These are phyloP conservation scores for Stenotaenia linearis DNA, from an alignment of 2,888 invertebrate species.

Conservation along the genomic window DNA sequence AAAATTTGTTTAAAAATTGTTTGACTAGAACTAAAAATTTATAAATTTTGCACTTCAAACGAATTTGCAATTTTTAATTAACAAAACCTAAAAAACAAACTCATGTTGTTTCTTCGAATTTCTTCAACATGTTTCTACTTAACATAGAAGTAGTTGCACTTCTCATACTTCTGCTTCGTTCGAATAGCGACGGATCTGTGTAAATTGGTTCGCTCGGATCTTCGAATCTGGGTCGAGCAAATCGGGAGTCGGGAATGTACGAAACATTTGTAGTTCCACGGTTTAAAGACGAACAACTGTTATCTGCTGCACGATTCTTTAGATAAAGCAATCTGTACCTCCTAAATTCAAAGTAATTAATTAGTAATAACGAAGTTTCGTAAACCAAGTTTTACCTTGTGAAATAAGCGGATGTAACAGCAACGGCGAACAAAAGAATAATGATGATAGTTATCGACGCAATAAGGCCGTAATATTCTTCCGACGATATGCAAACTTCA, in stretches of 20 bases:
- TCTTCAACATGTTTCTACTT: conserved; percentile 18
- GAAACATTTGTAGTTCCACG: not conserved
- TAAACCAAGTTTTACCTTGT: conserved; percentile 57
- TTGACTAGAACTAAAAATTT: not conserved
- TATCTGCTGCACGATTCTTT: conserved; percentile 38
- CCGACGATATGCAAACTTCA: conserved; percentile 70
- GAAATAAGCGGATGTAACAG: conserved; percentile 66
- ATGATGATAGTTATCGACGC: conserved; percentile 69
- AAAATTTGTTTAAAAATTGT: not conserved
- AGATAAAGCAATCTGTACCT: conserved; percentile 37
- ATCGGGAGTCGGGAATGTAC: conserved; percentile 31
- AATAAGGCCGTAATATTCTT: conserved; percentile 79
- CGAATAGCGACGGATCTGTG: conserved; percentile 80
- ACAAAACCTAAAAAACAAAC: not conserved
- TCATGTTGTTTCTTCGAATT: not conserved
- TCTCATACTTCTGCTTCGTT: conserved; percentile 60
- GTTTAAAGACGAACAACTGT: conserved; percentile 21
- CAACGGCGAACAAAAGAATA: conserved; percentile 65
- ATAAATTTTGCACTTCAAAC: not conserved
- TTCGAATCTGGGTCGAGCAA: conserved; percentile 55
- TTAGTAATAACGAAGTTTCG: not conserved
- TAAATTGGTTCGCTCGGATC: conserved; percentile 91
- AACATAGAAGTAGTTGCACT: conserved; percentile 32
- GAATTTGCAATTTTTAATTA: not conserved
- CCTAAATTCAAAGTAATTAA: conserved; percentile 24